Conservation (phyloP, 2,888 invertebrate genomes). For the Dryobota labecula region DNA sequence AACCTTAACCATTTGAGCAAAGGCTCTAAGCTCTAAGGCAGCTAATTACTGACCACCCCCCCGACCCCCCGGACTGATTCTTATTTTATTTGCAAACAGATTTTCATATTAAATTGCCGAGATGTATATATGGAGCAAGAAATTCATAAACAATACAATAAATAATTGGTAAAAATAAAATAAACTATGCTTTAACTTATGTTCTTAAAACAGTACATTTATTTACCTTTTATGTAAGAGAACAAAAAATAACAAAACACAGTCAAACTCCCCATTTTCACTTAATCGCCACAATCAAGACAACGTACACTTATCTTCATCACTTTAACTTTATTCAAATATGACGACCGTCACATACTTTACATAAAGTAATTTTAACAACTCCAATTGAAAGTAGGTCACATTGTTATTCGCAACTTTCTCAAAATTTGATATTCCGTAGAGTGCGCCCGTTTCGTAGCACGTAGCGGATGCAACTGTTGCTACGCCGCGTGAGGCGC, state of each 20-base stretch:
- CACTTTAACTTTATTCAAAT: constrained; percentile 42
- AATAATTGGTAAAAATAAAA: background rate
- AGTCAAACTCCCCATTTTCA: constrained; percentile 74
- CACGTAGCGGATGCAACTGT: constrained; percentile 85
- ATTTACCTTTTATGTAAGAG: constrained; percentile 77
- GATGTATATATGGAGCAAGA: too few relatives aligned
- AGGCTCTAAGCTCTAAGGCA: too few relatives aligned
- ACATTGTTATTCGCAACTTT: constrained; percentile 62
- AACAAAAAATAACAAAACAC: constrained; percentile 75
- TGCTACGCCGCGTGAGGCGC: constrained; percentile 76
- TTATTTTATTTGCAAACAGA: too few relatives aligned
- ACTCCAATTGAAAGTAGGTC: constrained; percentile 59
- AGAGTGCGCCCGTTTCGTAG: constrained; percentile 80
- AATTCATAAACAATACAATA: background rate
- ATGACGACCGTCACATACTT: constrained; percentile 39
- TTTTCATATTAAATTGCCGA: too few relatives aligned
- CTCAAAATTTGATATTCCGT: constrained; percentile 57
- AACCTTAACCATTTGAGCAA: too few relatives aligned
- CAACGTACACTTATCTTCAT: constrained; percentile 37
- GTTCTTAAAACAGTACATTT: constrained; percentile 34
- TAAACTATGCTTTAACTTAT: background rate
- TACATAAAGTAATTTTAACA: constrained; percentile 49
- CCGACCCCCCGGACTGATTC: too few relatives aligned
- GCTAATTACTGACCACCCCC: too few relatives aligned
- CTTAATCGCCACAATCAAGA: constrained; percentile 48